phyloP scores from a whole-genome alignment of 2,888 invertebrate species.

The Elaeidobius kamerunicus region DNA sequence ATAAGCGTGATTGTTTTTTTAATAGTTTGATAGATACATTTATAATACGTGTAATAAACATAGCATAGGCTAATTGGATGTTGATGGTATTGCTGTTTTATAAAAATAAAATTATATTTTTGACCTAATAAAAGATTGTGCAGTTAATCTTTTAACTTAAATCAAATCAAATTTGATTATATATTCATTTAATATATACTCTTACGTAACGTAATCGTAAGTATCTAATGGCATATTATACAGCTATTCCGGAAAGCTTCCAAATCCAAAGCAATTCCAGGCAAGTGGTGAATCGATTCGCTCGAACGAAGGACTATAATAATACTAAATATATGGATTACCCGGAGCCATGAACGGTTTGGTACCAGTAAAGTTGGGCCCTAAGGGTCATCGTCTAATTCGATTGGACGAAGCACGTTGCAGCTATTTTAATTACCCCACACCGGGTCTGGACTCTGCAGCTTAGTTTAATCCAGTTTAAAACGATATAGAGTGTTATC shows the following conservation, averaged over 20 bases:
- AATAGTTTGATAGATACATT: constrained; percentile 4
- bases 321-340: constrained; percentile 23
- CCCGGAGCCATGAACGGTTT: constrained; percentile 32
- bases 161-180: too few species aligned
- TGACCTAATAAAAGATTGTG: too few species aligned
- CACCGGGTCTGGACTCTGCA: constrained; percentile 38
- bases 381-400: constrained; percentile 33
- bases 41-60: too few species aligned
- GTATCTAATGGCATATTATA: too few species aligned
- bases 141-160: too few species aligned
- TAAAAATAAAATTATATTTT: too few species aligned
- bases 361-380: constrained; percentile 35
- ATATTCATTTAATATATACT: too few species aligned
- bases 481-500: constrained; percentile 35
- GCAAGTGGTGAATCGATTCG: constrained; percentile 4
- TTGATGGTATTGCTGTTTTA: too few species aligned
- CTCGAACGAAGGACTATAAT: constrained; percentile 10
- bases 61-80: too few species aligned
- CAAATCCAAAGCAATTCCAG: too few species aligned
- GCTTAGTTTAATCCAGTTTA: constrained; percentile 41
- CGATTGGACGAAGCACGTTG: constrained; percentile 32
- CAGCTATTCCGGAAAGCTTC: too few species aligned
- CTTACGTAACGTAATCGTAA: too few species aligned
- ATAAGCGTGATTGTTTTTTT: constrained; percentile 23
- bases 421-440: constrained; percentile 41